phyloP scores from a whole-genome alignment of 2,888 invertebrate genomes.

The Drosophila anomelani region DNA sequence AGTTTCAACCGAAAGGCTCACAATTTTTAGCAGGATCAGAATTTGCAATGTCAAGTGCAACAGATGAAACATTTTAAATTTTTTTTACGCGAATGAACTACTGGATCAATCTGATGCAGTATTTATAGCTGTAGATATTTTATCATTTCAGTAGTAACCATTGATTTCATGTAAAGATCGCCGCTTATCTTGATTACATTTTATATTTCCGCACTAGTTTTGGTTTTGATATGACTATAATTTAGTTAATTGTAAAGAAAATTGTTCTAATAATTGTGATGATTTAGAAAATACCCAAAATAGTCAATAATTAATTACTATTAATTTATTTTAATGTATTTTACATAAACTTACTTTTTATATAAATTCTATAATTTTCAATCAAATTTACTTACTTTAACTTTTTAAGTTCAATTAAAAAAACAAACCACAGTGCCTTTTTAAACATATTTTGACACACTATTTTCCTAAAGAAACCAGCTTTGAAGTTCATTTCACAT shows the following conservation, averaged over 20 bases:
- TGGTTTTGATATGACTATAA: not conserved
- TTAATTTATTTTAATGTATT: too few species aligned
- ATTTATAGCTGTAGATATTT: not conserved
- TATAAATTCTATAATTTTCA: too few species aligned
- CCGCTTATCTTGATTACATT: too few species aligned
- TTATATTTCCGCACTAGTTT: too few species aligned
- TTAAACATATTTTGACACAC: too few species aligned
- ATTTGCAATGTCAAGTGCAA: not conserved
- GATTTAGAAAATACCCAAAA: not conserved
- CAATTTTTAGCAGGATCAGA: not conserved
- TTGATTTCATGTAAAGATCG: not conserved
- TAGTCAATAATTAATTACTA: not conserved
- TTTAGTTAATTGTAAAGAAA: not conserved
- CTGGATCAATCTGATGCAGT: not conserved
- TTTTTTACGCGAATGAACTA: too few species aligned
- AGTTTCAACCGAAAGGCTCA: not conserved
- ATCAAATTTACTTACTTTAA: too few species aligned
- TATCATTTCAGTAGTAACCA: not conserved
- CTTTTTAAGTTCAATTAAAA: too few species aligned
- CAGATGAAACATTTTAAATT: not conserved
- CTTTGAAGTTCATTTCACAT: too few species aligned
- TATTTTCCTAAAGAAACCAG: too few species aligned
- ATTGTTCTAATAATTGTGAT: not conserved
- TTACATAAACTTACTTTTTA: too few species aligned
- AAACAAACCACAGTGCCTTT: too few species aligned